Evolutionary conservation across 2,113 vertebrate genomes (phyloP), one percentile per base, ranked within the genome.

Genomic region (Daubentonia madagascariensis): DNA sequence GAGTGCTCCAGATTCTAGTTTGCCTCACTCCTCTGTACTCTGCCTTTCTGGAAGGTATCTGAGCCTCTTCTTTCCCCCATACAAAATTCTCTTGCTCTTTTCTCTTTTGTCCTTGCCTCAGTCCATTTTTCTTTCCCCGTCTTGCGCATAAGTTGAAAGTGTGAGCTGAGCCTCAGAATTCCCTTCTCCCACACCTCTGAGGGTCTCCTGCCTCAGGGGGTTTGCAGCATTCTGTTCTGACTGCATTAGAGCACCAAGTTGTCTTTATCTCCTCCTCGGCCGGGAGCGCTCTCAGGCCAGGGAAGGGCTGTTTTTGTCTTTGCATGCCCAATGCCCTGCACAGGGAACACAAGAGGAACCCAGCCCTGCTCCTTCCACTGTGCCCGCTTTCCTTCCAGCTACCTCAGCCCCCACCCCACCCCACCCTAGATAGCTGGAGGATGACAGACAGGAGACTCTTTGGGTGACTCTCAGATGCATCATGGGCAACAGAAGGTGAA

Each of bases 371-470:
- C 32, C 57, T 48, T 70, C n/a, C 25, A 30, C 35, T 3, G 3
- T 8, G 8, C 6, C 20, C 37, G 32, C 23, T 93, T 59, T 91
- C 48, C 80, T 92, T n/a, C 68, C 20, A 23, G 40, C 63, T 32
- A 22, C 9, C 30, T 59, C 52, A 52, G 40, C 16, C 54, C 61
- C 61, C 28, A 30, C 61, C 11, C 9, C 52, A 20, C 11, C 6
- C 72, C 3, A 20, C 11, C 6, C 72, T 2, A 79, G 93, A 65
- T 50, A 75, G 40, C 65, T 7, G 48, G 43, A 50, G 70, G 75
- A 75, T 95, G 97, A 97, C 13, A 63, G 97, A 96, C 89, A 79
- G 87, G 70, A n/a, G 97, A 96, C 97, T 93, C 96, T 67, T 18
- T 30, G 40, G 67, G 81, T 35, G 92, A 94, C 91, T 72, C 96